Percentiles rank a stretch among this genome's conserved stretches.
Evolutionary conservation across 2,113 vertebrate species (phyloP).

Genomic region (Cygnus atratus): DNA sequence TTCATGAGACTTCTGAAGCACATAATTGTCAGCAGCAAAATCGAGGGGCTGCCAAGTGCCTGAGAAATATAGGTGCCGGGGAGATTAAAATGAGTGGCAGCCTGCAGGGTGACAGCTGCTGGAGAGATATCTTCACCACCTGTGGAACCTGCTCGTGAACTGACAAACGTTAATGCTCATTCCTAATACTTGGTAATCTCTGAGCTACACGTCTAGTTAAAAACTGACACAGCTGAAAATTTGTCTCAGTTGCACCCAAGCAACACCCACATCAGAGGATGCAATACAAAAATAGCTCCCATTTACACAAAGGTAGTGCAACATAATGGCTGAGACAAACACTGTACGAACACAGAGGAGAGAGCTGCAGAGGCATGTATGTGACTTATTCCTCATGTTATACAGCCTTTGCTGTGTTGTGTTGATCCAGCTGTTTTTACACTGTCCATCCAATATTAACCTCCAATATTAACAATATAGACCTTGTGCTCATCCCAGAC

Average conservation of each 20-base stretch:
- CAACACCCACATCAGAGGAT: background rate
- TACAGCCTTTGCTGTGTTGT: background rate
- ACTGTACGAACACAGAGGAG: accelerated
- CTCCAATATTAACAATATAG: too few species aligned
- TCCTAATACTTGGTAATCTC: conserved; percentile 13
- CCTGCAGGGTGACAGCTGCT: background rate
- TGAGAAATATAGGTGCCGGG: background rate
- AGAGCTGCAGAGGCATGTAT: background rate
- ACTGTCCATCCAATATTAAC: background rate
- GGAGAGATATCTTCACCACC: conserved; percentile 36
- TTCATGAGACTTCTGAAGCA: conserved; percentile 28
- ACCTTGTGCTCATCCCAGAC: background rate
- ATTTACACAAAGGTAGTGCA: background rate
- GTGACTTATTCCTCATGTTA: background rate
- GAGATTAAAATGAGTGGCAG: conserved; percentile 50
- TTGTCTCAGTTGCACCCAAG: background rate
- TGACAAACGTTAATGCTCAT: background rate
- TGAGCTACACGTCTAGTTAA: background rate
- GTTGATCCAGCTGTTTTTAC: conserved; percentile 1
- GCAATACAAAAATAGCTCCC: background rate
- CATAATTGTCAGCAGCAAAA: background rate
- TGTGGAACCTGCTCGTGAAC: conserved; percentile 2
- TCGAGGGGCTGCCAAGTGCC: background rate
- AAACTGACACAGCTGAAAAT: conserved; percentile 2
- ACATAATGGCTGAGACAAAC: background rate